A percentile compares a stretch with the other conserved stretches of the same genome.
These are phyloP conservation scores for Mellilla xanthometata DNA, from an alignment of 2,888 invertebrate genomes.

Conservation along the genomic window DNA sequence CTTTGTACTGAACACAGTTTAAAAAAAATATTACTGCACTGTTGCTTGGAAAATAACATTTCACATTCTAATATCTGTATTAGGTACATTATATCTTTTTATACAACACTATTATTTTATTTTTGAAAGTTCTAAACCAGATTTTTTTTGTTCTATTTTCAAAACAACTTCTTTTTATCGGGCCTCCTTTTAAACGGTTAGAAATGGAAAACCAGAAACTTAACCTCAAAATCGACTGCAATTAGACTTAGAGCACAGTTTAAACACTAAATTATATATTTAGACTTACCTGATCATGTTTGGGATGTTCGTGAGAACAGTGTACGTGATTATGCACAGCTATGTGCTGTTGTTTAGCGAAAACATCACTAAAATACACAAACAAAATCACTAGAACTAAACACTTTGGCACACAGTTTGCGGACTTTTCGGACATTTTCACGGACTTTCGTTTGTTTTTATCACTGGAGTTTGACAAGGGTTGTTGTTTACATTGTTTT, in stretches of 20 bases:
- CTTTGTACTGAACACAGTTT: no score
- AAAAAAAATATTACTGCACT: no score
- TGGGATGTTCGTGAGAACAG: conserved; percentile 86
- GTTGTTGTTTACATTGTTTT: conserved; percentile 68
- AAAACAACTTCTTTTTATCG: no score
- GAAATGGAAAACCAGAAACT: background rate
- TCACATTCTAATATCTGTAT: no score
- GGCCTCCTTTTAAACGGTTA: no score
- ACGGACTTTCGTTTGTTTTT: conserved; percentile 12
- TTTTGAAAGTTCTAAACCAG: no score
- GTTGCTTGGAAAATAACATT: no score
- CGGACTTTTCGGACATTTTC: conserved; percentile 45
- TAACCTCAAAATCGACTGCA: conserved; percentile 26
- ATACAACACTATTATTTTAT: no score
- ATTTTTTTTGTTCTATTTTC: no score
- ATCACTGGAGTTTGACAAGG: conserved; percentile 46
- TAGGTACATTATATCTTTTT: no score
- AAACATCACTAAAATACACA: conserved; percentile 40
- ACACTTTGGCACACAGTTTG: conserved; percentile 41
- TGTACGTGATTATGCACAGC: conserved; percentile 58
- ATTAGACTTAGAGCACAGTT: no score
- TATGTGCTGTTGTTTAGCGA: conserved; percentile 27
- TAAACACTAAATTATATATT: no score
- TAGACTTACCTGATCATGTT: conserved; percentile 84
- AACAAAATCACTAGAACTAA: conserved; percentile 43